phyloP scores from a whole-genome alignment of 1,140 invertebrate species.

The Propsilocerus akamusi region DNA sequence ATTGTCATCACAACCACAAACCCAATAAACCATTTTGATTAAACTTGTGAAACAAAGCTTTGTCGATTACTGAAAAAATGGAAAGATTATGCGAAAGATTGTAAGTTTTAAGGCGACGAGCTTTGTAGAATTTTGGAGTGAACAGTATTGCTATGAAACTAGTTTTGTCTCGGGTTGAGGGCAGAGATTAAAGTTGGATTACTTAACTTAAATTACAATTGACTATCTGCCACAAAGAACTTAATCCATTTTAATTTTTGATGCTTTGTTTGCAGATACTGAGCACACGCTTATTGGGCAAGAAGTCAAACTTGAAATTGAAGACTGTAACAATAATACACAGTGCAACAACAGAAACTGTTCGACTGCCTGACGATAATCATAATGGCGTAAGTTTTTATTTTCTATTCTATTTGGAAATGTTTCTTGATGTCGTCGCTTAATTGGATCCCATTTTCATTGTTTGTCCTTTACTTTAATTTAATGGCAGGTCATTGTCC shows the following conservation, averaged over 20 bases:
- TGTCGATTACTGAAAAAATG: neutral
- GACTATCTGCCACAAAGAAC: too few relatives aligned
- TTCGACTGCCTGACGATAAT: conserved; percentile 52
- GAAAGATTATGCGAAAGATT: neutral
- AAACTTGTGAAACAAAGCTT: neutral
- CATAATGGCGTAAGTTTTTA: conserved; percentile 33
- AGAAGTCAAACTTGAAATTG: conserved; percentile 53
- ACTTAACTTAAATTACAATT: too few relatives aligned
- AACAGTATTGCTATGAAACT: neutral
- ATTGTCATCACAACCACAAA: neutral
- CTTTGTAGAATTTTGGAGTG: neutral
- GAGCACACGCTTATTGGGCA: conserved; percentile 58
- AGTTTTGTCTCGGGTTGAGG: conserved; percentile 6
- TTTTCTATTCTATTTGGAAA: neutral
- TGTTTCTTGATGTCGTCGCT: neutral
- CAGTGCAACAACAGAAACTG: conserved; percentile 67
- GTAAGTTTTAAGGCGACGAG: conserved; percentile 7
- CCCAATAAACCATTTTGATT: too few relatives aligned
- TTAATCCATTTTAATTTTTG: too few relatives aligned
- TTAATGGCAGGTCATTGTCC: conserved; percentile 32
- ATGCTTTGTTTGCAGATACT: conserved; percentile 40
- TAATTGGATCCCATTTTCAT: neutral
- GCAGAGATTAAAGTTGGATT: conserved; percentile 20
- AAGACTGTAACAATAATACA: conserved; percentile 71
- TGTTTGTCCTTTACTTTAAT: neutral